A percentile compares a stretch with the other conserved stretches of the same genome.
These are phyloP conservation scores for Ennomos fuscantarius DNA, from an alignment of 2,888 invertebrate species.

Conservation along the genomic window DNA sequence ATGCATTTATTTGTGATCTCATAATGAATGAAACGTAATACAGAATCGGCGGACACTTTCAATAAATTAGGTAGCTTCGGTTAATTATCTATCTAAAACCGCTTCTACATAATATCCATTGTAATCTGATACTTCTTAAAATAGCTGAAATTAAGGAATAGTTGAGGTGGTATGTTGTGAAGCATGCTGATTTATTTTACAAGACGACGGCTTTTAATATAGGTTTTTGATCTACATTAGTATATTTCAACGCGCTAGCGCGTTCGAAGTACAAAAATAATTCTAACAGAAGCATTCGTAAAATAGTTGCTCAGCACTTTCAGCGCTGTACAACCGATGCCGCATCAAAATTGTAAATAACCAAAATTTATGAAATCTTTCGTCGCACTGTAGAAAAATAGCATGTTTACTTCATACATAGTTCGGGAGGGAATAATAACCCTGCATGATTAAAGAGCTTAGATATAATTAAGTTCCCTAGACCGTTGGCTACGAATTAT, in stretches of 20 bases:
- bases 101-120: constrained; percentile 39
- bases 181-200: constrained; percentile 36
- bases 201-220: constrained; percentile 24
- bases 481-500: constrained; percentile 84
- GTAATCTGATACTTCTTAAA: constrained; percentile 31
- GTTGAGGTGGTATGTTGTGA: constrained; percentile 20
- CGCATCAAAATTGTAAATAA: constrained; percentile 27
- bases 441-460: constrained; percentile 62
- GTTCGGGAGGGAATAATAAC: constrained; percentile 37
- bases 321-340: neutral
- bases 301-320: neutral
- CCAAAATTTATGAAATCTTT: constrained; percentile 16
- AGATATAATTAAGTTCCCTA: constrained; percentile 64
- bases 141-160: constrained; percentile 32
- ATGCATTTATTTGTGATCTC: constrained; percentile 83
- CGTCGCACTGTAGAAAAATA: constrained; percentile 38
- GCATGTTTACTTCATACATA: constrained; percentile 33
- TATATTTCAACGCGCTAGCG: constrained; percentile 4
- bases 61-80: constrained; percentile 23
- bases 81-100: constrained; percentile 29
- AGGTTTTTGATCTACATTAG: neutral
- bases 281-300: neutral
- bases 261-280: neutral
- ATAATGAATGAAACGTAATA: constrained; percentile 49
- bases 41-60: constrained; percentile 31